Evolutionary conservation across 2,888 invertebrate species (phyloP), one percentile per base, ranked within the genome.

Genomic region (Chorisops tibialis): DNA sequence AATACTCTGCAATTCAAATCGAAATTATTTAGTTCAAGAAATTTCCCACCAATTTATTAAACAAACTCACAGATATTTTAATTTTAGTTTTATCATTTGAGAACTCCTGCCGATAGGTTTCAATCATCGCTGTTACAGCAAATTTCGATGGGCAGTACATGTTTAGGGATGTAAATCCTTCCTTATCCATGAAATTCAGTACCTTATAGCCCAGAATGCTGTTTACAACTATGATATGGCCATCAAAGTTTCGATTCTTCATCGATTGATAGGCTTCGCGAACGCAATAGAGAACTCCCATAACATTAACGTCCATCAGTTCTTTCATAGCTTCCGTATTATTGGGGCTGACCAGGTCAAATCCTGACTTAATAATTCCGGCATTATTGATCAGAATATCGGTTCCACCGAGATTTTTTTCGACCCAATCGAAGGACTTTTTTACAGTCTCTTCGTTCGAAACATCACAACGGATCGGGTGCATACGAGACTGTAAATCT

Each of bases 361-460:
- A 14, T 3, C 12, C 14, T 9, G 1, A 7, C 11, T 30, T 14
- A 1, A 72, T 61, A 9, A 80, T 66, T 1, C 79, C 83, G 1
- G 85, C 85, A 70, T 84, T 84, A 68, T 86, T 86, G 1, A 86
- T 70, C 50, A 85, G 74, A 0, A 86, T 79, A 72, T 84, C 82
- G 9, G 81, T 75, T 1, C n/a, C n/a, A n/a, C n/a, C n/a, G n/a
- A n/a, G n/a, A n/a, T n/a, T n/a, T n/a, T n/a, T n/a, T n/a, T n/a
- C 82, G 81, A 0, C 84, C 85, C 1, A 82, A n/a, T 74, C 69
- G 69, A 86, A 85, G 30, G 81, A 80, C 3, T 75, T 71, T 41
- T 79, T 60, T 24, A 87, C 82, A 4, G 84, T 80, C 1, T 80
- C 76, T 65, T 85, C 83, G 14, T 79, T 77, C 1, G 74, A 74